Evolutionary conservation across 2,888 invertebrate genomes (phyloP), one percentile per base, ranked within the genome.

Genomic region (Punctoribates punctum): DNA sequence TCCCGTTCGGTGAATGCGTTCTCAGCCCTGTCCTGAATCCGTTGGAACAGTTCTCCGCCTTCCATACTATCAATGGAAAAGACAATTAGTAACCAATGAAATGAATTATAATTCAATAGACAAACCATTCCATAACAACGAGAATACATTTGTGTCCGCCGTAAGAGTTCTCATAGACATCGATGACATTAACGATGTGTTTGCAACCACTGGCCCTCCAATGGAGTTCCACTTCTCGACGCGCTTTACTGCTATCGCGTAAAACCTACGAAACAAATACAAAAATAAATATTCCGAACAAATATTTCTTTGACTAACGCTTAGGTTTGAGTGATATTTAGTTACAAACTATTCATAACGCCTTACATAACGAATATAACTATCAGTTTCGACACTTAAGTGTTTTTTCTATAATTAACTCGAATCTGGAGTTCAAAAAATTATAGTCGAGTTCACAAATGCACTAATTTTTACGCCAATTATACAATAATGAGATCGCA

Each of bases 51-150:
- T 84, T 99, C 98, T 0, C 98, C 98, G 5, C 98, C 98, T 84
- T 94, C 94, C 98, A 99, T 98, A 82, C 91, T 91, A 81, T 78
- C 85, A 81, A 73, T 73, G 62, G 75, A 73, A 74, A 76, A 82
- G 82, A 67, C 17, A 17, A 65, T 73, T 48, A 62, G 23, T 29
- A 15, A 25, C 54, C 20, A 34, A 34, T 34, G 9, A 46, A 77
- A 17, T 34, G 38, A 78, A 85, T 84, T 54, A 54, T 62, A 72
- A 60, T 38, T 38, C n/a, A 51, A n/a, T n/a, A n/a, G 51, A 78
- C 82, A 81, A 85, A 92, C 92, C 96, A 96, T 88, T 99, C 99
- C 98, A 99, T 99, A n/a, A 99, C 91, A 51, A 99, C 94, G 9
- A 99, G 88, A 1, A 99, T 88, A 85, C 97, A 98, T 81, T 92